Percentiles rank a stretch among this genome's conserved stretches.
phyloP scores from a whole-genome alignment of 2,797 vertebrate species.

The Pantherophis alleghaniensis region DNA sequence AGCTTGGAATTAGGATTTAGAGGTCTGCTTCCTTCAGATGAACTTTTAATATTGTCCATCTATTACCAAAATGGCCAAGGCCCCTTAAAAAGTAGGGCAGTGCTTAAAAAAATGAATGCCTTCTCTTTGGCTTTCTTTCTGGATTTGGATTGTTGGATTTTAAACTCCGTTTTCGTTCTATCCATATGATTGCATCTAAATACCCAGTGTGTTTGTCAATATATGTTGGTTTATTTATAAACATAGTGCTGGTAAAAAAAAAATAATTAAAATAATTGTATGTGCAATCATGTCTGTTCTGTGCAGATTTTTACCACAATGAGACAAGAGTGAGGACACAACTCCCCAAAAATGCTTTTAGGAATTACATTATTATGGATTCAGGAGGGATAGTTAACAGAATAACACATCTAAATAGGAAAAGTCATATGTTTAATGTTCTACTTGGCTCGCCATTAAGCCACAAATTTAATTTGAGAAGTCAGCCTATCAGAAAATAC shows the following conservation, averaged over 20 bases:
- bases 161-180: not conserved
- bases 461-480: not conserved
- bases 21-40: conserved; percentile 16
- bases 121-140: not conserved
- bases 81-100: not conserved
- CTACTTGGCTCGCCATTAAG: not conserved
- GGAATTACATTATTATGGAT: not conserved
- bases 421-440: not conserved
- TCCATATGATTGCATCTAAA: not conserved
- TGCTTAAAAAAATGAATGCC: not conserved
- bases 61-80: not conserved
- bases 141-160: not conserved
- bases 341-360: not conserved
- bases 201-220: not conserved
- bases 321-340: not conserved
- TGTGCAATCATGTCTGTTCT: not conserved
- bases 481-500: not conserved
- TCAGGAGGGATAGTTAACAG: not conserved
- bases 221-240: not conserved
- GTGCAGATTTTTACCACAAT: not conserved
- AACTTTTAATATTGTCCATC: not conserved
- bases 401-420: not conserved
- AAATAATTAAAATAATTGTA: not conserved
- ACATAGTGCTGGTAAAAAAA: not conserved
- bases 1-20: not conserved